phyloP scores from a whole-genome alignment of 2,888 invertebrate species.

The Agonopterix subpropinquella region DNA sequence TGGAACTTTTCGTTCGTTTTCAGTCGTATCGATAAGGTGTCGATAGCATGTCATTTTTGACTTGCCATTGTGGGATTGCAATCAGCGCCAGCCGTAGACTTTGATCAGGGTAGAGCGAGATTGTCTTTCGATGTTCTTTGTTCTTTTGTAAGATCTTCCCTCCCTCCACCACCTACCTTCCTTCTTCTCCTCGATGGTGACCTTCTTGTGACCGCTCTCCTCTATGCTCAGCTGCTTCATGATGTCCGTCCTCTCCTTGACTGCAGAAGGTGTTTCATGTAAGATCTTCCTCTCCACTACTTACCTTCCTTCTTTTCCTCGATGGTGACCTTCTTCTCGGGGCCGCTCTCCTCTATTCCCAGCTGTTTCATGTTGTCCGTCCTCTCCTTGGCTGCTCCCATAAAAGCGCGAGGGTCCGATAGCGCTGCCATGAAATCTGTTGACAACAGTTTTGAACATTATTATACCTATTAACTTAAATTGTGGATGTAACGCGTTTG shows the following conservation, averaged over 20 bases:
- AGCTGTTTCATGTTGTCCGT: conserved; percentile 95
- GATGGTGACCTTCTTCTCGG: conserved; percentile 78
- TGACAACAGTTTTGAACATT: background rate
- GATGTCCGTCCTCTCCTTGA: conserved; percentile 91
- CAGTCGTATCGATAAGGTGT: too few species aligned
- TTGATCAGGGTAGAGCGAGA: too few species aligned
- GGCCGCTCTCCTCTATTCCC: conserved; percentile 91
- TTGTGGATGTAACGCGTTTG: too few species aligned
- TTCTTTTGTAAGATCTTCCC: background rate
- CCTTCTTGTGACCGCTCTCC: conserved; percentile 81
- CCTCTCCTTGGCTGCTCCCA: conserved; percentile 90
- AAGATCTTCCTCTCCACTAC: too few species aligned
- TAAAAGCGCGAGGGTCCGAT: conserved; percentile 94
- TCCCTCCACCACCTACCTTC: conserved; percentile 67
- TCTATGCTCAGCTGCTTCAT: conserved; percentile 98
- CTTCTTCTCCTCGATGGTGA: conserved; percentile 81
- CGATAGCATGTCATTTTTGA: too few species aligned
- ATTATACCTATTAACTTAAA: background rate
- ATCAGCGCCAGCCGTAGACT: too few species aligned
- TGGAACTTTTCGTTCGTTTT: too few species aligned
- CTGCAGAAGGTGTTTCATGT: conserved; percentile 42
- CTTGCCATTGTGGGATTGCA: too few species aligned
- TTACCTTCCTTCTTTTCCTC: conserved; percentile 78
- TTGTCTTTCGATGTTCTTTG: background rate
- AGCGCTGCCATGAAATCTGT: conserved; percentile 97